Evolutionary conservation across 2,797 vertebrate genomes (phyloP), one percentile per base, ranked within the genome.

Genomic region (Hypotaenidia okinawae): DNA sequence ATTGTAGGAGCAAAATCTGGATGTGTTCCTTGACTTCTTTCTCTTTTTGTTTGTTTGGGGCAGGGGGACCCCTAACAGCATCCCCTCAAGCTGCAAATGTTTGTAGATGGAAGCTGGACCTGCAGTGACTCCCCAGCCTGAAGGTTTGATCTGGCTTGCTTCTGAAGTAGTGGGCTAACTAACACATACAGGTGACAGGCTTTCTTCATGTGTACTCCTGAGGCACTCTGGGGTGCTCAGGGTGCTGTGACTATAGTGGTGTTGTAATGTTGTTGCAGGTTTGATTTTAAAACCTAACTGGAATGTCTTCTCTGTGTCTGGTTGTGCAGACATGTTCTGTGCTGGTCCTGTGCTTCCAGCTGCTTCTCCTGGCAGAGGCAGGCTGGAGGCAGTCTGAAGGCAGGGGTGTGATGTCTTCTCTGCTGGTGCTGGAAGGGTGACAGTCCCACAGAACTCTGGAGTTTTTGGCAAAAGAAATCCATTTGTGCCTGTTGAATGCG

Each of bases 251-350:
- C 43, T 39, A 3, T 15, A 37, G 69, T 22, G 37, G 39, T 30
- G 24, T 45, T 81, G 1, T 10, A 9, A 21, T 19, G 15, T 43
- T 2, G 3, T 41, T 39, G 18, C 0, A 54, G n/a, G 17, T 59
- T 83, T 33, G 27, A 30, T 62, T 61, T 45, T 2, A 19, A 37
- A 19, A 54, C 6, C 47, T 35, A 9, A 5, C 54, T 57, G 7
- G 25, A 16, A 6, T 2, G 18, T 59, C 16, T 76, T 59, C 18
- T 7, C n/a, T 1, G 0, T 2, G 5, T n/a, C 24, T 30, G 2
- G 18, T 28, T 41, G 61, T 25, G 37, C 62, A 16, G 30, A 10
- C 0, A 1, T 0, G 1, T 54, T 61, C 41, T n/a, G 33, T 79
- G 63, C 59, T 47, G 15, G 4, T 51, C 13, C 39, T 81, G 54